These are phyloP conservation scores for Anthophora plumipes DNA, from an alignment of 2,888 invertebrate genomes.

Conservation along the genomic window DNA sequence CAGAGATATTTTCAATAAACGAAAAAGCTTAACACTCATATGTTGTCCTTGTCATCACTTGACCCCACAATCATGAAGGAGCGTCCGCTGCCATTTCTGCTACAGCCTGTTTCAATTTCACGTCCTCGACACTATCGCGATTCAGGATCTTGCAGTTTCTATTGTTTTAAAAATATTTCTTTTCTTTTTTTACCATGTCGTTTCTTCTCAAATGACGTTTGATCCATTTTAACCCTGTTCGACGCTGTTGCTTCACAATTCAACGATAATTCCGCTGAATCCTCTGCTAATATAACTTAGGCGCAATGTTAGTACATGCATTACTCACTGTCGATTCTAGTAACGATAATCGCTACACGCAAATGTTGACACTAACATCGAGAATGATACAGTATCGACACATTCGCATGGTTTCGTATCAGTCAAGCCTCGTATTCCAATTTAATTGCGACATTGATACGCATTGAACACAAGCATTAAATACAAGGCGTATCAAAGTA, in stretches of 20 bases:
- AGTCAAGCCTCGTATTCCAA: not conserved
- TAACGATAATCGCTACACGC: not conserved
- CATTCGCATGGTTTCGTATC: not conserved
- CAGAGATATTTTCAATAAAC: conserved; percentile 83
- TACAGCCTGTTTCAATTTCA: not conserved
- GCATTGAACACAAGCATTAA: not conserved
- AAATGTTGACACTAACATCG: not conserved
- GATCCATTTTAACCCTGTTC: not conserved
- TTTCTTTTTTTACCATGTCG: no score
- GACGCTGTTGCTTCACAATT: not conserved
- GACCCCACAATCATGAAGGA: conserved; percentile 34
- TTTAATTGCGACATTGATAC: not conserved
- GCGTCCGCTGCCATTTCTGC: not conserved
- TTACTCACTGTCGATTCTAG: no score
- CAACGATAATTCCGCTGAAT: not conserved
- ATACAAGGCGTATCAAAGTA: not conserved
- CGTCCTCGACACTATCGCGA: not conserved
- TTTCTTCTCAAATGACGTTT: not conserved
- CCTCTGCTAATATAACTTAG: no score
- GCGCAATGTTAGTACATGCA: not conserved
- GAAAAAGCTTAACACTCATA: conserved; percentile 82
- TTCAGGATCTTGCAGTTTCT: not conserved
- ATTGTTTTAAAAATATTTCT: not conserved
- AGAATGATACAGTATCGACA: not conserved
- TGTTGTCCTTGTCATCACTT: conserved; percentile 68